Evolutionary conservation across 2,797 vertebrate genomes (phyloP).

Genomic region (Coilia nasus): DNA sequence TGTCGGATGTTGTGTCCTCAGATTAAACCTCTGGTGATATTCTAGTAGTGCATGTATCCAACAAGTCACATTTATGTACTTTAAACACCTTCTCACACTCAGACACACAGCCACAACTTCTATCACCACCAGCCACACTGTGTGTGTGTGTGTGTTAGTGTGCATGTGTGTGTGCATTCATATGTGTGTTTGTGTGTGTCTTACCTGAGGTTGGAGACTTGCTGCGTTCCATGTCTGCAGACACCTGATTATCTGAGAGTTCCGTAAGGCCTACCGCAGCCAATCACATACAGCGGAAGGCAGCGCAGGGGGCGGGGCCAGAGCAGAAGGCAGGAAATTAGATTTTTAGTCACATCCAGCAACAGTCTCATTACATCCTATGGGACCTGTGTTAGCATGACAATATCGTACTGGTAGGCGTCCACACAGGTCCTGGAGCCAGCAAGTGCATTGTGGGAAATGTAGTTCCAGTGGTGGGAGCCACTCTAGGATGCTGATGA

Average conservation of each 20-base stretch:
- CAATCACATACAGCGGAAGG: slow-evolving; percentile 36
- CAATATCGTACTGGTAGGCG: background rate
- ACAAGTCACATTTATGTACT: too few relatives aligned
- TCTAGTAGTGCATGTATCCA: too few relatives aligned
- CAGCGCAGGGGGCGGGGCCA: slow-evolving; percentile 30
- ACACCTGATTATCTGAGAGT: slow-evolving; percentile 92
- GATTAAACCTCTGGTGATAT: too few relatives aligned
- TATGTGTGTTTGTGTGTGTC: slow-evolving; percentile 24
- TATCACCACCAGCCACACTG: too few relatives aligned
- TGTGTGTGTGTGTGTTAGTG: slow-evolving; percentile 33
- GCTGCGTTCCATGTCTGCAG: slow-evolving; percentile 93
- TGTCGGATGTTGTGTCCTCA: too few relatives aligned
- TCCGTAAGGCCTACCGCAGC: slow-evolving; percentile 88
- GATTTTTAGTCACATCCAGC: background rate
- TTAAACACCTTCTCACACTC: too few relatives aligned
- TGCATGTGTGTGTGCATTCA: slow-evolving; percentile 40
- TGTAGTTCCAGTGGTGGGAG: background rate
- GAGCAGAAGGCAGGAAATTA: slow-evolving; percentile 46
- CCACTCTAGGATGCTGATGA: background rate
- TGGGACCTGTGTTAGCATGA: background rate
- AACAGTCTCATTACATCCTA: background rate
- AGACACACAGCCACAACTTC: too few relatives aligned
- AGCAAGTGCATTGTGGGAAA: background rate
- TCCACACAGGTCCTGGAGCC: slow-evolving; percentile 52
- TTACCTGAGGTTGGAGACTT: slow-evolving; percentile 99